Evolutionary conservation across 1,140 invertebrate genomes (phyloP), one percentile per base, ranked within the genome.

Genomic region (Drosophila elegans): DNA sequence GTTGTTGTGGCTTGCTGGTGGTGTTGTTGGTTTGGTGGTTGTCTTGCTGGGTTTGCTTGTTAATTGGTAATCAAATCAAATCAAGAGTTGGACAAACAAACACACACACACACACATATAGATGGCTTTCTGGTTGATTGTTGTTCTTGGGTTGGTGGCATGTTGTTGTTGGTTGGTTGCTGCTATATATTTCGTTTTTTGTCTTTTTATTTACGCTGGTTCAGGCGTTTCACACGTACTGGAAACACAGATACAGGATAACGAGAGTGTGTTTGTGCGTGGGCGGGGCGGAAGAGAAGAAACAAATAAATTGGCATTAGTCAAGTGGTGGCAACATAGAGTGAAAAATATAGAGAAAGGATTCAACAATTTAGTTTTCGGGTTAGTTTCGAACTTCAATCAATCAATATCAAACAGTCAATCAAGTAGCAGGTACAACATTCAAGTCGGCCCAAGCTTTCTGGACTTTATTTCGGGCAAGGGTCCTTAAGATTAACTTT

Each of bases 161-260:
- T 86, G 63, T 56, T 83, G 74, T 46, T 80, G 63, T 53, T 64
- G 63, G 76, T 29, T 78, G 46, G 66, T 62, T 77, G 49, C 68
- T 77, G 60, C 60, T 73, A 62, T n/a, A 53, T 64, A 53, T 42
- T 74, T 45, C 48, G 46, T 52, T n/a, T 21, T 66, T 63, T 75
- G 75, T 90, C 72, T 88, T 88, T 92, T 92, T 92, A 92, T 92
- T 92, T 92, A 91, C 92, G 91, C 85, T 92, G 91, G 78, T 89
- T 92, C 48, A 92, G 91, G 78, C 92, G 92, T 61, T 92, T 91
- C 75, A 91, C 90, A 80, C 92, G 92, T 92, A 92, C 92, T 92
- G 92, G 10, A 92, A 91, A 78, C 66, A 89, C 74, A 85, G 59
- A 81, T 27, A 83, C 32, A 16, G 80, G 67, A 80, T 6, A 52